These are phyloP conservation scores for Meganola albula DNA, from an alignment of 2,888 invertebrate species.

Conservation along the genomic window DNA sequence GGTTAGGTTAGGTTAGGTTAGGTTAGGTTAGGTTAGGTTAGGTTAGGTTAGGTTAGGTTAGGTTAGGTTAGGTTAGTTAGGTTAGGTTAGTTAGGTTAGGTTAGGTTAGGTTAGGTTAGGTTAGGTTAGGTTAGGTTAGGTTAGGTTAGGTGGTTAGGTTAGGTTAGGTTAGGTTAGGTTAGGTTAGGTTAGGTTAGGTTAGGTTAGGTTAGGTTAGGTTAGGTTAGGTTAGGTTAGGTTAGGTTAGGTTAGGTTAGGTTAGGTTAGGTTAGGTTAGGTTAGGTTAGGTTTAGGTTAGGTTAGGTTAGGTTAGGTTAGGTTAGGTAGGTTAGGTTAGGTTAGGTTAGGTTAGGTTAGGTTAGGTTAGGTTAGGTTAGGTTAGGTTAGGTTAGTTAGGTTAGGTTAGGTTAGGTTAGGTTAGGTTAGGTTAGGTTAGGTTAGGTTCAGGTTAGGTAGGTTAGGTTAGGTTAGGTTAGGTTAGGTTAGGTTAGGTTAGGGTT, in stretches of 20 bases:
- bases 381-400: constrained; percentile 10
- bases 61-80: constrained; percentile 19
- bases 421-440: constrained; percentile 11
- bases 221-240: constrained; percentile 5
- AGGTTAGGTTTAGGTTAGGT: constrained; percentile 7
- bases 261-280: constrained; percentile 7
- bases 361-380: constrained; percentile 9
- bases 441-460: constrained; percentile 11
- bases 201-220: constrained; percentile 3
- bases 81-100: constrained; percentile 18
- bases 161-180: constrained; percentile 9
- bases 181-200: constrained; percentile 7
- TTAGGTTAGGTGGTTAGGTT: constrained; percentile 10
- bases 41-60: constrained; percentile 19
- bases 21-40: constrained; percentile 16
- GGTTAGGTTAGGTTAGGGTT: too few relatives aligned
- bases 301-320: constrained; percentile 14
- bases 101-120: constrained; percentile 11
- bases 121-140: constrained; percentile 9
- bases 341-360: constrained; percentile 10
- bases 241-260: constrained; percentile 9
- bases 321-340: constrained; percentile 11
- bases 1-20: constrained; percentile 16
- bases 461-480: too few relatives aligned
- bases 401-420: constrained; percentile 11